These are phyloP conservation scores for Watersipora subatra DNA, from an alignment of 1,140 invertebrate genomes.

Conservation along the genomic window DNA sequence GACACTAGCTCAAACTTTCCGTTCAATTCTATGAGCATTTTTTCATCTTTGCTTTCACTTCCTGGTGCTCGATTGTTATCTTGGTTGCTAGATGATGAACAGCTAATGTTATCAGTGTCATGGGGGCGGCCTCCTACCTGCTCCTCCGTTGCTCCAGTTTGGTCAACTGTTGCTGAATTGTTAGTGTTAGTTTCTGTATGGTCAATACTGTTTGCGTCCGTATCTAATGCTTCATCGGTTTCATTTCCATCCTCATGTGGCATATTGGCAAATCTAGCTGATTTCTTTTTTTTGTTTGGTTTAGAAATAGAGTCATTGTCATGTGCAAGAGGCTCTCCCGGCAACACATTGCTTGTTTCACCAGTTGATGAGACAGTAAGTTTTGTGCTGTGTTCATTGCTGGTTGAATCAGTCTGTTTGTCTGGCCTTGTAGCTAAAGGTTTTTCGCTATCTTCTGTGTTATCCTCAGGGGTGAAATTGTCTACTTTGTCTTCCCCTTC, in stretches of 20 bases:
- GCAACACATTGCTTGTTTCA: slow-evolving; percentile 10
- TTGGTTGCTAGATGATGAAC: slow-evolving; percentile 10
- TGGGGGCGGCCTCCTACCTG: not conserved
- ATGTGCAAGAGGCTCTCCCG: not conserved
- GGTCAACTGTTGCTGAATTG: not conserved
- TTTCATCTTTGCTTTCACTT: slow-evolving; percentile 11
- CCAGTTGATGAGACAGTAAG: not conserved
- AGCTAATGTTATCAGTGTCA: slow-evolving; percentile 4
- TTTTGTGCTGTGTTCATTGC: slow-evolving; percentile 22
- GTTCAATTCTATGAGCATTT: slow-evolving; percentile 29
- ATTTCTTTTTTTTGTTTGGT: not conserved
- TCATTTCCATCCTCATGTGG: not conserved
- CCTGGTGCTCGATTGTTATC: not conserved
- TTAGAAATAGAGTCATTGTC: not conserved
- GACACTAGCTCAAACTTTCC: slow-evolving; percentile 30
- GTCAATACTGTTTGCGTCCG: slow-evolving; percentile 9
- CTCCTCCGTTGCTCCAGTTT: not conserved
- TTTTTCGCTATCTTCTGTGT: not conserved
- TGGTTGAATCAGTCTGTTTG: no score
- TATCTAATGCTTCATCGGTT: slow-evolving; percentile 12
- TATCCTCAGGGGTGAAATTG: not conserved
- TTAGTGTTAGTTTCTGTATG: not conserved
- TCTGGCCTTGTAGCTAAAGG: no score
- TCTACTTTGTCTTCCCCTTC: not conserved
- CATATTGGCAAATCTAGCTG: not conserved